Base-by-base conservation (phyloP, 2,797 vertebrate genomes). In the Acipenser transmontanus region DNA sequence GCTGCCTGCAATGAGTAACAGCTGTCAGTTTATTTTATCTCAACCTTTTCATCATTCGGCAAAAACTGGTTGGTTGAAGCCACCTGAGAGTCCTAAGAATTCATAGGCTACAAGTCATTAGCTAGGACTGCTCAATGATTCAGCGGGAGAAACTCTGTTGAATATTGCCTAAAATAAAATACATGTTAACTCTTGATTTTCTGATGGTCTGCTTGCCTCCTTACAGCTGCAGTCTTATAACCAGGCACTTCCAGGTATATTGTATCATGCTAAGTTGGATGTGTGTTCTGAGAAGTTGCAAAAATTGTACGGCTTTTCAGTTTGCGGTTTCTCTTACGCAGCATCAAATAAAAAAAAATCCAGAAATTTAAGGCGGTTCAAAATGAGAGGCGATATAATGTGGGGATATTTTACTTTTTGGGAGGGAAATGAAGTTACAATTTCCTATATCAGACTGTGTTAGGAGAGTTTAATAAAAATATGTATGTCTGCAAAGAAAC, bases 11-110 rank as follows among this genome's bases (percentile, higher is more conserved):
- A 94, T 92, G 93, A 95, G 94, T 93, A 94, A 94, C 93, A 95
- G 96, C 94, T 97, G 96, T 97, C 97, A 97, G 93, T 94, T 95
- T 93, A 93, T 97, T 96, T 98, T 96, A 97, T 93, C 93, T 93
- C 83, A 81, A 87, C 88, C 95, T 95, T 98, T 98, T 99, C 94
- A 99, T 98, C 96, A 98, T 92, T 75, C 83, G 85, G 85, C 88
- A 88, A 88, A 91, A 93, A 91, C 93, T 87, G 92, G 91, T 91
- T 77, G 88, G 88, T 89, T 90, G 92, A 93, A 94, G 91, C 92
- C 94, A 96, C 95, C 95, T 94, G 93, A 97, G 95, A 98, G 93
- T 91, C 91, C 89, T 85, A 89, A 91, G 90, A 91, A 93, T 92
- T 92, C 91, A 84, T 88, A 88, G 93, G 91, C 95, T 95, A 92